These are phyloP conservation scores for Saccostrea echinata DNA, from an alignment of 1,140 invertebrate species.

Conservation along the genomic window DNA sequence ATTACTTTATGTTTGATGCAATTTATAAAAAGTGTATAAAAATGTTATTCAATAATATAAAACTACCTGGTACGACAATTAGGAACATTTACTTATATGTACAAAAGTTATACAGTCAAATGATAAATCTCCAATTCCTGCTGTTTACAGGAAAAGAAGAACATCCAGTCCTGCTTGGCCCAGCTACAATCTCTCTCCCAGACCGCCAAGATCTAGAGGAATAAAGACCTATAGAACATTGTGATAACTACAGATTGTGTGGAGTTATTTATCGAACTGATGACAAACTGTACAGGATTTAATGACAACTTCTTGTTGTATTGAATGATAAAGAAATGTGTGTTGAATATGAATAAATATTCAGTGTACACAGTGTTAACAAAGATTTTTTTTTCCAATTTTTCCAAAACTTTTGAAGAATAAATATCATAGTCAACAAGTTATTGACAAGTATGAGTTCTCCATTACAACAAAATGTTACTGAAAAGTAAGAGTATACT, in stretches of 20 bases:
- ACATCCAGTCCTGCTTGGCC: neutral
- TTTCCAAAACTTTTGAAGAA: neutral
- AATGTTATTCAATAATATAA: too few species aligned
- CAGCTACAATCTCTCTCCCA: neutral
- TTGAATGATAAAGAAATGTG: neutral
- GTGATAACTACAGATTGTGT: neutral
- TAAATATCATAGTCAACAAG: too few species aligned
- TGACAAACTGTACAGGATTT: neutral
- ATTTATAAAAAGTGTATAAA: too few species aligned
- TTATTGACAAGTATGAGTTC: too few species aligned
- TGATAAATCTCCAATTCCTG: neutral
- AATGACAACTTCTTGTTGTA: neutral
- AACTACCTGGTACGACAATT: too few species aligned
- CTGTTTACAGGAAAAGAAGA: neutral
- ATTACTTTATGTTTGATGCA: too few species aligned
- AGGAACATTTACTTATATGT: too few species aligned
- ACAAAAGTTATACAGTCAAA: too few species aligned
- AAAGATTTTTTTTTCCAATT: neutral
- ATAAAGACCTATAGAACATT: too few species aligned
- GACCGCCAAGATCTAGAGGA: neutral
- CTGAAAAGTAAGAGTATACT: too few species aligned
- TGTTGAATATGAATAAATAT: neutral
- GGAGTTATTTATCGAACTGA: neutral
- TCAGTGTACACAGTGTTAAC: neutral
- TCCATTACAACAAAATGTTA: too few species aligned